Conservation (phyloP, 2,888 invertebrate genomes). For the Drosophila cognata region DNA sequence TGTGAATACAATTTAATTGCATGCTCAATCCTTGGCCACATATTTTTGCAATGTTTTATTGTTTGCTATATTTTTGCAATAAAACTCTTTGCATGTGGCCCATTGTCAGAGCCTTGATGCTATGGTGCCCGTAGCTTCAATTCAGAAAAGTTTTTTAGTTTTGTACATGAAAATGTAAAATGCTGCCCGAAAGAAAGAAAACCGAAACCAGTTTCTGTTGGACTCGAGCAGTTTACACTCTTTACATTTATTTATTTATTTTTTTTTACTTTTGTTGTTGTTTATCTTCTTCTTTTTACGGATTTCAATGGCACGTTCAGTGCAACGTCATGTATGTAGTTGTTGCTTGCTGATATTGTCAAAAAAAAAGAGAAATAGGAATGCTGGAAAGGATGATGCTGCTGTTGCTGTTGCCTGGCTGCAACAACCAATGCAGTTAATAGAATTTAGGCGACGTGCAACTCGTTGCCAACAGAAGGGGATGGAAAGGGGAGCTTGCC, state of each 20-base stretch:
- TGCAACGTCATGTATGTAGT: constrained; percentile 46
- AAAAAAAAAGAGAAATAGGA: constrained; percentile 52
- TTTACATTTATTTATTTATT: constrained; percentile 54
- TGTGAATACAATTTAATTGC: constrained; percentile 24
- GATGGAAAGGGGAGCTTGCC: background rate
- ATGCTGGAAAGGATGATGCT: constrained; percentile 66
- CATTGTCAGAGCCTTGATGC: constrained; percentile 30
- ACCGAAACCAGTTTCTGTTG: constrained; percentile 69
- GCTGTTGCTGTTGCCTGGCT: constrained; percentile 9
- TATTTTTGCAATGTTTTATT: too few species aligned
- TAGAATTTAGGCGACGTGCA: constrained; percentile 56
- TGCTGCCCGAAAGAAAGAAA: constrained; percentile 60
- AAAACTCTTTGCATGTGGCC: constrained; percentile 34
- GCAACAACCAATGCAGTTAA: constrained; percentile 40
- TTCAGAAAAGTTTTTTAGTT: constrained; percentile 66
- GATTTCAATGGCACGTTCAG: constrained; percentile 76
- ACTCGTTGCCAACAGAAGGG: constrained; percentile 10
- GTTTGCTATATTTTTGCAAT: constrained; percentile 33
- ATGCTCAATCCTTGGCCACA: constrained; percentile 28
- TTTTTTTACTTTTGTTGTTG: constrained; percentile 3
- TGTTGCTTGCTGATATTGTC: constrained; percentile 44
- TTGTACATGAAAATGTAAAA: constrained; percentile 73
- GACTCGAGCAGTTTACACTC: constrained; percentile 46
- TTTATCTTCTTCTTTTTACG: constrained; percentile 49
- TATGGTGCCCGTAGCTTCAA: constrained; percentile 32